Evolutionary conservation across 2,888 invertebrate genomes (phyloP).

Genomic region (Aphodius sticticus): DNA sequence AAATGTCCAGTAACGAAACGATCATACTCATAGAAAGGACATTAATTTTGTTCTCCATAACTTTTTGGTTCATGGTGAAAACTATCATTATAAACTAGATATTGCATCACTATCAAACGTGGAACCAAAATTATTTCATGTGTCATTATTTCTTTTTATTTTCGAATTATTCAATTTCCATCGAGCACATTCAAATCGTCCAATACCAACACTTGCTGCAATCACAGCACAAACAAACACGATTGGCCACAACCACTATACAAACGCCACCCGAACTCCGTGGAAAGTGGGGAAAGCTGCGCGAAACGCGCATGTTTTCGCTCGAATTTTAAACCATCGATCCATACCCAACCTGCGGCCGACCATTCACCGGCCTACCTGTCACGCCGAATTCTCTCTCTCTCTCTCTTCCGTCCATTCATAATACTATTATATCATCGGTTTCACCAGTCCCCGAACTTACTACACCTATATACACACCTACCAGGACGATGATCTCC

Average conservation of each 20-base stretch:
- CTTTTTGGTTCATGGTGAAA: too few relatives aligned
- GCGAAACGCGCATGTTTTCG: not conserved
- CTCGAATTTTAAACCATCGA: not conserved
- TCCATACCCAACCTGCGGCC: not conserved
- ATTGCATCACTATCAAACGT: too few relatives aligned
- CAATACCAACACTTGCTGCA: not conserved
- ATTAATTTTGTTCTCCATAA: too few relatives aligned
- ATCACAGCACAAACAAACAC: not conserved
- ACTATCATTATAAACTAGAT: too few relatives aligned
- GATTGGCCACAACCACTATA: not conserved
- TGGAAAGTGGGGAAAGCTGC: not conserved
- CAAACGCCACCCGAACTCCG: not conserved
- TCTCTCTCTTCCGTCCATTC: conserved; percentile 17
- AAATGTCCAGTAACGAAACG: too few relatives aligned
- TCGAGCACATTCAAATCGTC: too few relatives aligned
- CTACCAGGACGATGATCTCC: conserved; percentile 17
- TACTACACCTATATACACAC: conserved; percentile 4
- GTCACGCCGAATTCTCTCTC: not conserved
- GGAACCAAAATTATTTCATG: too few relatives aligned
- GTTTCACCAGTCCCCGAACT: conserved; percentile 11
- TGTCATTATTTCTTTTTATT: too few relatives aligned
- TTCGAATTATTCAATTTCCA: too few relatives aligned
- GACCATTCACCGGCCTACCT: conserved; percentile 13
- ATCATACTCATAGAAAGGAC: too few relatives aligned
- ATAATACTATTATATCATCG: conserved; percentile 15